Percentiles rank a stretch among this genome's conserved stretches.
Conservation (phyloP, 2,113 vertebrate genomes). For the Pseudois nayaur region DNA sequence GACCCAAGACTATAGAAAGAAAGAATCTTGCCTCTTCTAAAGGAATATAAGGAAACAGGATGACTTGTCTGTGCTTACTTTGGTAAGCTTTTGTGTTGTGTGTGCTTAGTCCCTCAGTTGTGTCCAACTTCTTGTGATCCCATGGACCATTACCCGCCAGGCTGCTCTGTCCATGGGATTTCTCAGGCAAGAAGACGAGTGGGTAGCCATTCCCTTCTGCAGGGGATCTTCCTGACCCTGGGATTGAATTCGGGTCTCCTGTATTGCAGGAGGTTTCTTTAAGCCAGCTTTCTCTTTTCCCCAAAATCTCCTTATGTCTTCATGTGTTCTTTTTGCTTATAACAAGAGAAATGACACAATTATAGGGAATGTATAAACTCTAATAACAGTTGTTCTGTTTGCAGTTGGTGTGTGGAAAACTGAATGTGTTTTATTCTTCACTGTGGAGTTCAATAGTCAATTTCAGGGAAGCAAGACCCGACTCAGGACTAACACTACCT, state of each 20-base stretch:
- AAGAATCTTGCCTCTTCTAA: neutral
- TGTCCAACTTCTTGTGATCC: neutral
- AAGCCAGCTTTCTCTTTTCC: neutral
- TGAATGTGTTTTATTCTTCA: neutral
- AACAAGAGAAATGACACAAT: neutral
- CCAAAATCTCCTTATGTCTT: neutral
- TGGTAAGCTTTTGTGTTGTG: neutral
- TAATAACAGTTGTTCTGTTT: neutral
- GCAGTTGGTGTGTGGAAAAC: neutral
- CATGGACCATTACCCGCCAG: neutral
- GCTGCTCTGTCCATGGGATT: neutral
- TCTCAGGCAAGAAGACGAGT: neutral
- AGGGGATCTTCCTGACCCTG: neutral
- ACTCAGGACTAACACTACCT: neutral
- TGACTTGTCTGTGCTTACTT: neutral
- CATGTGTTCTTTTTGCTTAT: neutral
- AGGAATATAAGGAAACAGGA: neutral
- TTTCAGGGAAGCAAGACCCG: neutral
- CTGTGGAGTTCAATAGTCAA: neutral
- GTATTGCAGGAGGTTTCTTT: neutral
- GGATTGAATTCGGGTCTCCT: neutral
- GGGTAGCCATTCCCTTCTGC: neutral
- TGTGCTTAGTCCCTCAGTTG: neutral
- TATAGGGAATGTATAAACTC: neutral
- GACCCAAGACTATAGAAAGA: neutral